phyloP scores from a whole-genome alignment of 2,113 vertebrate species.

The Elanus axillaris region DNA sequence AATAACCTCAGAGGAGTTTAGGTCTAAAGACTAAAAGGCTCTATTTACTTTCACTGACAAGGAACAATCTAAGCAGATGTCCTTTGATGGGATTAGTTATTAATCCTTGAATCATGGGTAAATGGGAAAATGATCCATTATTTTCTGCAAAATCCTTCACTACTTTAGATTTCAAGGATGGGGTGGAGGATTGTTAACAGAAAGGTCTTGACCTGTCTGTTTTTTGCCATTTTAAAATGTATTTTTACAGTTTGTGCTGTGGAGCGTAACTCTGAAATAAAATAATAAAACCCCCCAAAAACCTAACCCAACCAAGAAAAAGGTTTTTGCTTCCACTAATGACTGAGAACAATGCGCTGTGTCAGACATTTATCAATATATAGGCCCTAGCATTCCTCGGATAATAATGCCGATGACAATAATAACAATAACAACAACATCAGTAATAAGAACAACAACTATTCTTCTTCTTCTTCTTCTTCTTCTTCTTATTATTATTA shows the following conservation, averaged over 20 bases:
- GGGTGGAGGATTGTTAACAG: background rate
- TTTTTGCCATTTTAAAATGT: background rate
- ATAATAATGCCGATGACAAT: background rate
- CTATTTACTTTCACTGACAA: conserved; percentile 66
- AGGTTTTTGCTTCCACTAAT: background rate
- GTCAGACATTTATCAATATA: background rate
- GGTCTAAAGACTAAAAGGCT: conserved; percentile 59
- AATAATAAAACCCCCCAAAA: background rate
- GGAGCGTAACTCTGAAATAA: background rate
- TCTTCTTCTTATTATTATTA: too few species aligned
- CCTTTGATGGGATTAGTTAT: conserved; percentile 74
- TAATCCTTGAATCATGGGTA: conserved; percentile 56
- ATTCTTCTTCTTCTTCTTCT: too few species aligned
- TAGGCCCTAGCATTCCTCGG: background rate
- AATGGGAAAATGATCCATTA: conserved; percentile 71
- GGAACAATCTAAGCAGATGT: conserved; percentile 71
- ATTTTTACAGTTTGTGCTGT: background rate
- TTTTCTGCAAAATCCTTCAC: conserved; percentile 48
- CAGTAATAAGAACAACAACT: background rate
- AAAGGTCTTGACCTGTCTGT: background rate
- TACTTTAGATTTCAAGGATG: background rate
- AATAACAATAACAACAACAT: too few species aligned
- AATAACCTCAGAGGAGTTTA: conserved; percentile 53
- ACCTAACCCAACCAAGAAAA: background rate
- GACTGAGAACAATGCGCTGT: rapidly evolving